phyloP scores from a whole-genome alignment of 1,140 invertebrate genomes.

The Macrostomum lignano region DNA sequence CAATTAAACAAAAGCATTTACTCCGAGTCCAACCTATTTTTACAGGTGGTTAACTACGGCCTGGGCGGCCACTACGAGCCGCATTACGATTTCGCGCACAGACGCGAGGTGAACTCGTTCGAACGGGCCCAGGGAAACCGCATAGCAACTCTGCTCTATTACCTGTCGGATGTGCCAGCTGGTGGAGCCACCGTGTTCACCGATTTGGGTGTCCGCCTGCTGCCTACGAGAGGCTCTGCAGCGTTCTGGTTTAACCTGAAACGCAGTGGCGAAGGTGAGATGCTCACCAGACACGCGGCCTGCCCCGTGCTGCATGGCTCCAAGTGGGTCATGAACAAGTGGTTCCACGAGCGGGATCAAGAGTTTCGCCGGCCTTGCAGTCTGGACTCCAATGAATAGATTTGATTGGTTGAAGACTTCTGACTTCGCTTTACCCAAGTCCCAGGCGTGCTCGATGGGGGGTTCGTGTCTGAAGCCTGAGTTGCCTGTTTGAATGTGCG shows the following conservation, averaged over 20 bases:
- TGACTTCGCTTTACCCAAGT: no score
- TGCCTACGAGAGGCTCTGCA: slow-evolving; percentile 60
- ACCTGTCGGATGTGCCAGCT: slow-evolving; percentile 81
- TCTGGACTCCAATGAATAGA: slow-evolving; percentile 11
- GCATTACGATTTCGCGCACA: slow-evolving; percentile 76
- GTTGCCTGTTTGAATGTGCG: no score
- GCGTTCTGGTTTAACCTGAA: slow-evolving; percentile 84
- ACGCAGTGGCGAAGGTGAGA: slow-evolving; percentile 66
- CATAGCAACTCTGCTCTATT: slow-evolving; percentile 61
- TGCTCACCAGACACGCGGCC: slow-evolving; percentile 65
- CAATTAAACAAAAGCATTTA: no score
- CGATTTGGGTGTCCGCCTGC: slow-evolving; percentile 41
- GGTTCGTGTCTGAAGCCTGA: no score
- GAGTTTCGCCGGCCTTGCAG: slow-evolving; percentile 54
- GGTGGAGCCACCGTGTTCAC: slow-evolving; percentile 85
- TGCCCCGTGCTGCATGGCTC: slow-evolving; percentile 78
- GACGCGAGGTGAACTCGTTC: slow-evolving; percentile 58
- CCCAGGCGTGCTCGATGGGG: no score
- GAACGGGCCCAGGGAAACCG: slow-evolving; percentile 46
- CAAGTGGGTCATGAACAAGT: slow-evolving; percentile 92
- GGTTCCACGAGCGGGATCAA: slow-evolving; percentile 80
- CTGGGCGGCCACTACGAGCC: slow-evolving; percentile 97
- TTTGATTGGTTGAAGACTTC: no score
- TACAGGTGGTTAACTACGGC: slow-evolving; percentile 92
- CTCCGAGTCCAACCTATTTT: no score